A percentile compares a stretch with the other conserved stretches of the same genome.
Evolutionary conservation across 2,797 vertebrate species (phyloP).

Genomic region (Sibirionetta formosa): DNA sequence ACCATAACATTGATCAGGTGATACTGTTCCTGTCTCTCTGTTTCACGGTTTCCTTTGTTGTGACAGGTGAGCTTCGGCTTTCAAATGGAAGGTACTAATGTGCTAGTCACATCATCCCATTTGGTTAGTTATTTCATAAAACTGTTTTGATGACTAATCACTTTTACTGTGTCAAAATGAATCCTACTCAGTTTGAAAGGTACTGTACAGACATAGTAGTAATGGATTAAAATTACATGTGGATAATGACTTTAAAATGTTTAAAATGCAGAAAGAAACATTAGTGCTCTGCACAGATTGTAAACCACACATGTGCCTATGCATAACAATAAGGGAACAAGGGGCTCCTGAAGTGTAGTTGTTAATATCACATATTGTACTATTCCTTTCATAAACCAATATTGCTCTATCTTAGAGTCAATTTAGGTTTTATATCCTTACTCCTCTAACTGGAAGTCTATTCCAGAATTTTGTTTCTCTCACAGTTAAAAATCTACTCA

Average conservation of each 20-base stretch:
- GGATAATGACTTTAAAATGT: slow-evolving; percentile 5
- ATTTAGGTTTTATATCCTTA: slow-evolving; percentile 26
- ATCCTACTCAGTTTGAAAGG: slow-evolving; percentile 57
- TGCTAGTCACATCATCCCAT: slow-evolving; percentile 55
- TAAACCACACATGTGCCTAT: background rate
- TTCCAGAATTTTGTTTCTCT: slow-evolving; percentile 3
- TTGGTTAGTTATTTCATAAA: slow-evolving; percentile 59
- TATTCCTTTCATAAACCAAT: background rate
- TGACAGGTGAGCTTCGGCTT: slow-evolving; percentile 51
- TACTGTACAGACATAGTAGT: background rate
- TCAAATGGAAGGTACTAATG: slow-evolving; percentile 37
- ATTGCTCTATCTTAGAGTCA: background rate
- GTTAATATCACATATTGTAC: background rate
- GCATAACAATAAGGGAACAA: background rate
- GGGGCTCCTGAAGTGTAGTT: background rate
- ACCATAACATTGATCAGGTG: background rate
- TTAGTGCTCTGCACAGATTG: background rate
- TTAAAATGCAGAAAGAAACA: background rate
- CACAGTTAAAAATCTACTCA: slow-evolving; percentile 43
- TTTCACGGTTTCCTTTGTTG: slow-evolving; percentile 10
- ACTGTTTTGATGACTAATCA: slow-evolving; percentile 70
- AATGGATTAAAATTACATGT: slow-evolving; percentile 42
- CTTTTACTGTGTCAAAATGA: slow-evolving; percentile 61
- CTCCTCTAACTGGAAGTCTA: background rate
- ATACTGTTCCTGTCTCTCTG: background rate